A percentile compares a stretch with the other conserved stretches of the same genome.
phyloP scores from a whole-genome alignment of 64 coral and sea anemone species.

The Astreopora myriophthalma region DNA sequence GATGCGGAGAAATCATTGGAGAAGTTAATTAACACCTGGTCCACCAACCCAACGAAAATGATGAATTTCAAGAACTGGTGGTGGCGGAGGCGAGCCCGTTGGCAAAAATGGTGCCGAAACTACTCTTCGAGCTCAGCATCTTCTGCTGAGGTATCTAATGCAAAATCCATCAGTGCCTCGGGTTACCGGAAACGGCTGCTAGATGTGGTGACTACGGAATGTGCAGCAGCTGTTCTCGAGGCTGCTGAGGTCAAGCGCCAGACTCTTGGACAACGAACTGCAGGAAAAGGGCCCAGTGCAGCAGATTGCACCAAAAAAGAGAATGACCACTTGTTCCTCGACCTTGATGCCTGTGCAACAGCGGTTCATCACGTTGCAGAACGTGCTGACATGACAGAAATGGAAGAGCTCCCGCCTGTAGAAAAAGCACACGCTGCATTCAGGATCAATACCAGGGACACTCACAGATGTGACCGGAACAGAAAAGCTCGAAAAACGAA shows the following conservation, averaged over 20 bases:
- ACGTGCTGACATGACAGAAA: background rate
- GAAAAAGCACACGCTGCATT: constrained; percentile 13
- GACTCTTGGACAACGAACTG: constrained; percentile 14
- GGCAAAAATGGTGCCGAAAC: constrained; percentile 2
- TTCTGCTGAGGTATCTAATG: constrained; percentile 48
- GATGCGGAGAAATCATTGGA: constrained; percentile 22
- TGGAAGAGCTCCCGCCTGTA: background rate
- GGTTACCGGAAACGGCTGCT: constrained; percentile 35
- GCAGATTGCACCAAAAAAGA: constrained; percentile 32
- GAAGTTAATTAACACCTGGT: constrained; percentile 22
- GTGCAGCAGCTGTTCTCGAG: constrained; percentile 39
- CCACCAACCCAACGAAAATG: constrained; percentile 57
- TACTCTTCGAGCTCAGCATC: background rate
- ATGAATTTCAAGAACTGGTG: constrained; percentile 49
- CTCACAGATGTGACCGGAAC: constrained; percentile 28
- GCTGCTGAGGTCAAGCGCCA: constrained; percentile 44
- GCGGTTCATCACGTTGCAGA: constrained; percentile 27
- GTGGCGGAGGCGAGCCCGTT: constrained; percentile 15
- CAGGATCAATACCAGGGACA: constrained; percentile 33
- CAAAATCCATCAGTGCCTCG: constrained; percentile 46
- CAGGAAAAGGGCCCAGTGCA: constrained; percentile 25
- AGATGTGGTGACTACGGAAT: constrained; percentile 52
- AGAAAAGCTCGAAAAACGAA: constrained; percentile 15
- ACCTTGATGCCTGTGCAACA: constrained; percentile 1
- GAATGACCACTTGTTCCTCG: background rate